Evolutionary conservation across 1,140 invertebrate species (phyloP), one percentile per base, ranked within the genome.

Genomic region (Drosophila kikkawai): DNA sequence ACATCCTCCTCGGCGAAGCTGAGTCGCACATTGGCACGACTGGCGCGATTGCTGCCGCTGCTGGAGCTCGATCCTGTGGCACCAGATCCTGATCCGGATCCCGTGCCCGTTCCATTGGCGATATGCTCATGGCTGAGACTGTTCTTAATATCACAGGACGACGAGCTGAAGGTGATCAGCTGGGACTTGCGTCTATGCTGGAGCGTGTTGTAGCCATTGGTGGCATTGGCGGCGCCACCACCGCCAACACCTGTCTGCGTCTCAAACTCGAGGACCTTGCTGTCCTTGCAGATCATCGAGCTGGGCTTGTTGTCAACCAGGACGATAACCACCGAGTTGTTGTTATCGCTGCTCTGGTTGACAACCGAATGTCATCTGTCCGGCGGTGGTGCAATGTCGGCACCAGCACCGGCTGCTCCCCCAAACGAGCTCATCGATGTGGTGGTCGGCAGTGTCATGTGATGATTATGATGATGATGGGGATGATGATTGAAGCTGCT

Each of bases 311-410:
- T 91, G 80, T 92, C 91, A 92, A 92, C 91, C 90, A 92, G 86
- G 57, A 93, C 92, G 69, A 93, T 93, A 92, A 93, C 91, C 59
- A 93, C 88, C 26, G 86, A 91, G 65, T 93, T 93, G 79, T 93
- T 93, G 79, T 92, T 92, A 83, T 93, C 92, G 70, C 78, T 91
- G 65, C 78, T 92, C 88, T 92, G 91, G 73, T 91, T 93, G 82
- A 91, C 85, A 80, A 85, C 80, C 79, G 91, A 91, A 91, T 93
- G 92, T 93, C 92, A 93, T 93, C 92, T 93, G 57, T 93, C 92
- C 55, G 71, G 61, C 4, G 61, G 71, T 32, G 42, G 59, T 53
- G 26, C n/a, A 42, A 22, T 17, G 4, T 56, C n/a, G 0, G 44
- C 56, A 9, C 64, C 61, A 1, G 36, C 15, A 4, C 53, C 53